These are phyloP conservation scores for Catocala fraxini DNA, from an alignment of 2,888 invertebrate species.

Conservation along the genomic window DNA sequence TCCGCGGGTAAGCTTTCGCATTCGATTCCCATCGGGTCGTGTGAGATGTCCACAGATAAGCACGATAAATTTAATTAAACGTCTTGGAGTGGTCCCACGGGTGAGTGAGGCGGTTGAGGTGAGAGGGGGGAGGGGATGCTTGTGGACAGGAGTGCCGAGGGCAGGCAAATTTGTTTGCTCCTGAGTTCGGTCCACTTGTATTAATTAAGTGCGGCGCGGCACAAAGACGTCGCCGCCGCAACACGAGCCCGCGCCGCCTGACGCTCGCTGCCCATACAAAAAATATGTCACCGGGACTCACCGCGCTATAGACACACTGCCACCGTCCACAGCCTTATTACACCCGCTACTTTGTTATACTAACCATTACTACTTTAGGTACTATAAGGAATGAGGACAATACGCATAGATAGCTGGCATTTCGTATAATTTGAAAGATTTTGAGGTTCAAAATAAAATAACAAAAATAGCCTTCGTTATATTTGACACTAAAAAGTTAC, in stretches of 20 bases:
- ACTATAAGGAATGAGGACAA: no score
- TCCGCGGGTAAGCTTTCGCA: conserved; percentile 63
- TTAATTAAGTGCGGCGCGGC: conserved; percentile 73
- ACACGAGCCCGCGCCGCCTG: conserved; percentile 1
- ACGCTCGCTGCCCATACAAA: not conserved
- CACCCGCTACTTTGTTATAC: no score
- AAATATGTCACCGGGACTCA: not conserved
- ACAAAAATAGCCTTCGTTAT: no score
- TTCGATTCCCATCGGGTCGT: conserved; percentile 75
- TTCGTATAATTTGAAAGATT: no score
- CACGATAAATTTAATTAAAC: conserved; percentile 85
- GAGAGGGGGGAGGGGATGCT: conserved; percentile 30
- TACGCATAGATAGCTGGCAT: no score
- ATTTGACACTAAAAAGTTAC: no score
- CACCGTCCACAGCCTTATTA: no score
- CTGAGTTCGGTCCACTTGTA: conserved; percentile 66
- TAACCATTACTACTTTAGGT: no score
- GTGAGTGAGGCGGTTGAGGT: conserved; percentile 37
- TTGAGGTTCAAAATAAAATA: no score
- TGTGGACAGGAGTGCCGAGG: conserved; percentile 43
- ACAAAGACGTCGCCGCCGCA: conserved; percentile 61
- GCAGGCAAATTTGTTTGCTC: conserved; percentile 78
- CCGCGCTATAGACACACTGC: not conserved
- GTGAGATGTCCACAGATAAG: conserved; percentile 79
- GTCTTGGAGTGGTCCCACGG: conserved; percentile 62